A percentile compares a stretch with the other conserved stretches of the same genome.
Evolutionary conservation across 2,797 vertebrate species (phyloP).

Genomic region (Sphenodon punctatus): DNA sequence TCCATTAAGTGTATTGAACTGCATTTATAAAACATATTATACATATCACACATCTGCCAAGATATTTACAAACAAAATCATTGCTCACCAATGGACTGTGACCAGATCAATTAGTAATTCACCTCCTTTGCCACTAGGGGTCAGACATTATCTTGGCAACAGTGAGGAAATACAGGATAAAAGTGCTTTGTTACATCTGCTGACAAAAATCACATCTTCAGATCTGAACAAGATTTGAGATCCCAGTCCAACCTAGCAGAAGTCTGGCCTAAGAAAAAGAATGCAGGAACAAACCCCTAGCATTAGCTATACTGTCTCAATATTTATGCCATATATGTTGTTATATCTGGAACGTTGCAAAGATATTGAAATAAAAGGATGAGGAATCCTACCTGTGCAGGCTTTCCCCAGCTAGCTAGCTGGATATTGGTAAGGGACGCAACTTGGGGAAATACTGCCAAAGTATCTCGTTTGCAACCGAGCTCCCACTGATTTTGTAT

Average conservation of each 20-base stretch:
- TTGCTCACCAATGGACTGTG: rapidly evolving
- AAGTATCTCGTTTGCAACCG: too few relatives aligned
- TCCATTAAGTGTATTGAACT: background rate
- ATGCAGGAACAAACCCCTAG: background rate
- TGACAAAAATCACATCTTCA: background rate
- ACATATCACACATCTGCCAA: rapidly evolving
- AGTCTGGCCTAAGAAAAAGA: background rate
- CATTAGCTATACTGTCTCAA: background rate
- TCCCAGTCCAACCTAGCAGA: background rate
- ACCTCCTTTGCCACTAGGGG: slow-evolving; percentile 22
- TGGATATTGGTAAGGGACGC: too few relatives aligned
- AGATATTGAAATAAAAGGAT: background rate
- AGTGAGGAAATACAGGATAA: rapidly evolving
- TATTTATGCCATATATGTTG: background rate
- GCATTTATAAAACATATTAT: background rate
- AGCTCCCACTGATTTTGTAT: too few relatives aligned
- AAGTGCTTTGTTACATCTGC: rapidly evolving
- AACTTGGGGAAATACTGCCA: too few relatives aligned
- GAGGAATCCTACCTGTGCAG: too few relatives aligned
- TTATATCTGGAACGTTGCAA: background rate
- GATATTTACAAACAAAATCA: rapidly evolving
- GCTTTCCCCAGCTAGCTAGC: too few relatives aligned
- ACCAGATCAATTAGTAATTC: background rate
- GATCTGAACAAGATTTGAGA: too few relatives aligned
- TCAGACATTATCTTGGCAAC: slow-evolving; percentile 22